Percentiles rank a stretch among this genome's conserved stretches.
Evolutionary conservation across 2,888 invertebrate species (phyloP).

Genomic region (Spodoptera picta): DNA sequence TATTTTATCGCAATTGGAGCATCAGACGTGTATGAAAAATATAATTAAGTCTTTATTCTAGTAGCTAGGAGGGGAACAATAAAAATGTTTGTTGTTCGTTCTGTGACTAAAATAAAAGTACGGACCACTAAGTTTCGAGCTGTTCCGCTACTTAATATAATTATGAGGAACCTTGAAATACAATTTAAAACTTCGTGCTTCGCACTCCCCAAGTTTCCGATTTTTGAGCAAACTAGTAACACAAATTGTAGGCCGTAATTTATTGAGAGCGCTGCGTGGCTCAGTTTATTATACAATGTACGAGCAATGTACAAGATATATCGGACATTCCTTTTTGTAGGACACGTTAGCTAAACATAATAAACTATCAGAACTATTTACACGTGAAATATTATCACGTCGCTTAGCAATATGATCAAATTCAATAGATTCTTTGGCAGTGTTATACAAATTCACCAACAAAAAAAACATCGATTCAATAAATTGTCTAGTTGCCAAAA

Average conservation of each 20-base stretch:
- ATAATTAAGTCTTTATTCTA: constrained; percentile 2
- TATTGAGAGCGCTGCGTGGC: constrained; percentile 37
- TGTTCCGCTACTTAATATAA: constrained; percentile 44
- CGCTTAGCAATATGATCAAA: constrained; percentile 40
- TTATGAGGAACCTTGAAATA: constrained; percentile 54
- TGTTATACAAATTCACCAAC: constrained; percentile 9
- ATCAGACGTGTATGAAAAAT: constrained; percentile 3
- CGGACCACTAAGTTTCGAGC: constrained; percentile 32
- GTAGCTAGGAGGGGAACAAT: constrained; percentile 8
- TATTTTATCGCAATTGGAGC: constrained; percentile 9
- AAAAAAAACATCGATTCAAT: too few species aligned
- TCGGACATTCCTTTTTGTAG: constrained; percentile 14
- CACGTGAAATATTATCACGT: constrained; percentile 58
- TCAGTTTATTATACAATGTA: constrained; percentile 36
- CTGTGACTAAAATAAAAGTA: constrained; percentile 30
- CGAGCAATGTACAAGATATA: constrained; percentile 43
- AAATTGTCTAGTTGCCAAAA: too few species aligned
- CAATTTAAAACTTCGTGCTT: constrained; percentile 50
- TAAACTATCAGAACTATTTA: constrained; percentile 46
- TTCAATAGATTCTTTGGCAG: constrained; percentile 45
- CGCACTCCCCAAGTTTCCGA: constrained; percentile 45
- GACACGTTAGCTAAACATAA: constrained; percentile 30
- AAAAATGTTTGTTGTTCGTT: constrained; percentile 15
- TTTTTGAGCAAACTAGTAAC: constrained; percentile 59
- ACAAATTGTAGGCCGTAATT: constrained; percentile 51